Percentiles rank a stretch among this genome's conserved stretches.
These are phyloP conservation scores for Phallusia fumigata DNA, from an alignment of 23 tunicate species.

Conservation along the genomic window DNA sequence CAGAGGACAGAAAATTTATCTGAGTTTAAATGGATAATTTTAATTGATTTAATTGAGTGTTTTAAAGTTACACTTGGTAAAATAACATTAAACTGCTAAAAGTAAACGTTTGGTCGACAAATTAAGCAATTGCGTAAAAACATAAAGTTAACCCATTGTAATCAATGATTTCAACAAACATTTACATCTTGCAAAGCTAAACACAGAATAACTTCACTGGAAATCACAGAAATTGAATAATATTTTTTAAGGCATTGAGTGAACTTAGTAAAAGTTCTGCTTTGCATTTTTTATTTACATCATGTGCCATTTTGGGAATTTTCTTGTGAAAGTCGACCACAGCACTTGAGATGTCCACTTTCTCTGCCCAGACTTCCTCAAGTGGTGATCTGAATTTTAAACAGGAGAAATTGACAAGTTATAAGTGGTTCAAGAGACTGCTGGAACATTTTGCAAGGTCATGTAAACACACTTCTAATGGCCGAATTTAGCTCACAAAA, in stretches of 20 bases:
- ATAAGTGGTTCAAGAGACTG: neutral
- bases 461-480: neutral
- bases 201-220: too few species aligned
- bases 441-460: neutral
- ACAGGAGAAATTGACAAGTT: neutral
- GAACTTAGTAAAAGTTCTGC: too few species aligned
- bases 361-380: conserved; percentile 72
- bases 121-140: too few species aligned
- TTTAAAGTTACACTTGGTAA: neutral
- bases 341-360: conserved; percentile 52
- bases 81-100: too few species aligned
- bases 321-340: conserved; percentile 56
- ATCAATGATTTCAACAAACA: too few species aligned
- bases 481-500: too few species aligned
- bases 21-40: neutral
- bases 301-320: conserved; percentile 84
- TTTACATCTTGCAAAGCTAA: too few species aligned
- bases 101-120: too few species aligned
- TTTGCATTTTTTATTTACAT: conserved; percentile 21
- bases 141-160: too few species aligned
- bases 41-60: neutral
- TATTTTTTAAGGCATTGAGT: too few species aligned
- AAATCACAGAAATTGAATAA: too few species aligned
- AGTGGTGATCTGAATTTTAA: neutral
- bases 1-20: neutral